Percentiles rank a stretch among this genome's conserved stretches.
phyloP scores from a whole-genome alignment of 2,888 invertebrate species.

The Crematogaster levior region DNA sequence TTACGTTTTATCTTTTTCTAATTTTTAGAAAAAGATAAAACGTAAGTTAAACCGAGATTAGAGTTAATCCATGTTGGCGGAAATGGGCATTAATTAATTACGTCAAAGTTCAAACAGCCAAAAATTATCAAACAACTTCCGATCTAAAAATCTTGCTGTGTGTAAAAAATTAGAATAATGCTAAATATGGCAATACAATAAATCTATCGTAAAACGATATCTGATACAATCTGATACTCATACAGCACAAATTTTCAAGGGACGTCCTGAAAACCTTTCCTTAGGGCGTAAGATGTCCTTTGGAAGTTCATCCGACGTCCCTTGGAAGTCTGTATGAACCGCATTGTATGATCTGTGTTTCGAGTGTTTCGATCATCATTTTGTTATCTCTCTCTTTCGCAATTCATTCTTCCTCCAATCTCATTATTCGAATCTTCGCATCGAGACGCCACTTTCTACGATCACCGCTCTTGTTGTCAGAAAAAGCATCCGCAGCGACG shows the following conservation, averaged over 20 bases:
- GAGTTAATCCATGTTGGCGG: too few species aligned
- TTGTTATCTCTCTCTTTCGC: conserved; percentile 15
- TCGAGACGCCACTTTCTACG: conserved; percentile 53
- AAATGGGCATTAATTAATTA: too few species aligned
- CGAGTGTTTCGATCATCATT: conserved; percentile 12
- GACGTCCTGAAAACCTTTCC: too few species aligned
- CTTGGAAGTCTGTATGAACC: too few species aligned
- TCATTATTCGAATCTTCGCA: conserved; percentile 26
- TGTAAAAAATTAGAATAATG: background rate
- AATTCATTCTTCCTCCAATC: background rate
- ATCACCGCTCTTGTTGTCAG: conserved; percentile 51
- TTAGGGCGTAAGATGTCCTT: too few species aligned
- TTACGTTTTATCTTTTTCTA: too few species aligned
- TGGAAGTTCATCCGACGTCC: too few species aligned
- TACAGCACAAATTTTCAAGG: too few species aligned
- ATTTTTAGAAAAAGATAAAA: too few species aligned
- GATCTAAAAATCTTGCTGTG: background rate
- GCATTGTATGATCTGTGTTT: too few species aligned
- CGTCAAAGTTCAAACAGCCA: background rate
- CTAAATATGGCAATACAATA: background rate
- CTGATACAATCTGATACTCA: too few species aligned
- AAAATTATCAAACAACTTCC: background rate
- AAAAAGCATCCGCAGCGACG: conserved; percentile 42
- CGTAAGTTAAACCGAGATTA: too few species aligned
- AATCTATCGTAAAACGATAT: background rate